A percentile compares a stretch with the other conserved stretches of the same genome.
These are phyloP conservation scores for Adoxophyes honmai DNA, from an alignment of 1,140 invertebrate genomes.

Conservation along the genomic window DNA sequence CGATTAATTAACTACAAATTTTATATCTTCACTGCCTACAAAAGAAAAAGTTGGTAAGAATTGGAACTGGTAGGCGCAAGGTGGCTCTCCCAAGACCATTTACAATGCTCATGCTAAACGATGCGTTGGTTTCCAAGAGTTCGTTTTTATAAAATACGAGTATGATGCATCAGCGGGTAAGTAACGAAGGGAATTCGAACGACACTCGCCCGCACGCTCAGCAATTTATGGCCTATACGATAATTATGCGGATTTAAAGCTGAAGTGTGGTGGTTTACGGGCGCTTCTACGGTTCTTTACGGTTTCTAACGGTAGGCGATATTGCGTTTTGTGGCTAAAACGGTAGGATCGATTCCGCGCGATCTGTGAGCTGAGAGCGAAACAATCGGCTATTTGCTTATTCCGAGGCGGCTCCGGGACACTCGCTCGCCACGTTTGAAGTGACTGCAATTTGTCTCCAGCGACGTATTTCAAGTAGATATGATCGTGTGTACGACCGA, in stretches of 20 bases:
- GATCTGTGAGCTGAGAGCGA: slow-evolving; percentile 26
- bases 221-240: slow-evolving; percentile 71
- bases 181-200: slow-evolving; percentile 41
- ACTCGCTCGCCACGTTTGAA: slow-evolving; percentile 58
- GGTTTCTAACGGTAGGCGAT: slow-evolving; percentile 42
- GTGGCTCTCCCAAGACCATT: neutral
- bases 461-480: slow-evolving; percentile 67
- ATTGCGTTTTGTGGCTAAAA: slow-evolving; percentile 51
- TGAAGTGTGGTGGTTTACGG: slow-evolving; percentile 60
- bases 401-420: slow-evolving; percentile 41
- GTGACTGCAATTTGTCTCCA: slow-evolving; percentile 68
- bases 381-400: slow-evolving; percentile 57
- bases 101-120: neutral
- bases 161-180: slow-evolving; percentile 6
- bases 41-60: slow-evolving; percentile 6
- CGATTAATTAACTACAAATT: slow-evolving; percentile 12
- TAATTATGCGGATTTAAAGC: slow-evolving; percentile 75
- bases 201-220: slow-evolving; percentile 46
- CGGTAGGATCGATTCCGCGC: slow-evolving; percentile 39
- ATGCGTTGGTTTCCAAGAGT: neutral
- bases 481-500: slow-evolving; percentile 60
- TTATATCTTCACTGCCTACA: slow-evolving; percentile 1
- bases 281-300: slow-evolving; percentile 60
- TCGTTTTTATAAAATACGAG: slow-evolving; percentile 8
- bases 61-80: neutral